Percentiles rank a stretch among this genome's conserved stretches.
phyloP scores from a whole-genome alignment of 2,888 invertebrate genomes.

The Scrobipalpa costella region DNA sequence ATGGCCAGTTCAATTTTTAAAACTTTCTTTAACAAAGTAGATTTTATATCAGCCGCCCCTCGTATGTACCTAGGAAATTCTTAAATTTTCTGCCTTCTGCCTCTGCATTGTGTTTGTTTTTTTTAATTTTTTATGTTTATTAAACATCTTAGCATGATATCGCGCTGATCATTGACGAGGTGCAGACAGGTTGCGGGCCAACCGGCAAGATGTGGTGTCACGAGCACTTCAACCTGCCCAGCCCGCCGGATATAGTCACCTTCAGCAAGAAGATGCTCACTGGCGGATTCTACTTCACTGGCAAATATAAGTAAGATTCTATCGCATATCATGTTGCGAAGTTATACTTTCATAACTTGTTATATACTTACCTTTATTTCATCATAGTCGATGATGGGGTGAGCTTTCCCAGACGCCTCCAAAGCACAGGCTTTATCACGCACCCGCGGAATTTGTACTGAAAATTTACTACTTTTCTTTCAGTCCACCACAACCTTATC shows the following conservation, averaged over 20 bases:
- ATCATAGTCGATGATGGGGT: too few relatives aligned
- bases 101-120: background rate
- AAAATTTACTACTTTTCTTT: conserved; percentile 35
- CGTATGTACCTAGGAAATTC: too few relatives aligned
- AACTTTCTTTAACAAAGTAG: too few relatives aligned
- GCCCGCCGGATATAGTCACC: conserved; percentile 95
- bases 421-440: too few relatives aligned
- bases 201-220: conserved; percentile 99
- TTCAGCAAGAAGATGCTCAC: conserved; percentile 99
- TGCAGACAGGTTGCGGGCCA: conserved; percentile 98
- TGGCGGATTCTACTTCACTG: conserved; percentile 94
- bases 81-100: too few relatives aligned
- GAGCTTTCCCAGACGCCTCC: too few relatives aligned
- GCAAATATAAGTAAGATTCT: conserved; percentile 84
- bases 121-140: conserved; percentile 24
- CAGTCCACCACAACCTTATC: conserved; percentile 88
- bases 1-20: too few relatives aligned
- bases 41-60: too few relatives aligned
- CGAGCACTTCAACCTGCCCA: conserved; percentile 92
- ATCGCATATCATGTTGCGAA: background rate
- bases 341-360: background rate
- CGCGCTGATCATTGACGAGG: conserved; percentile 95
- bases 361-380: too few relatives aligned
- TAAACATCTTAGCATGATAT: conserved; percentile 80
- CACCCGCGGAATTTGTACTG: too few relatives aligned